Evolutionary conservation across 2,113 vertebrate genomes (phyloP), one percentile per base, ranked within the genome.

Genomic region (Probosciger aterrimus): DNA sequence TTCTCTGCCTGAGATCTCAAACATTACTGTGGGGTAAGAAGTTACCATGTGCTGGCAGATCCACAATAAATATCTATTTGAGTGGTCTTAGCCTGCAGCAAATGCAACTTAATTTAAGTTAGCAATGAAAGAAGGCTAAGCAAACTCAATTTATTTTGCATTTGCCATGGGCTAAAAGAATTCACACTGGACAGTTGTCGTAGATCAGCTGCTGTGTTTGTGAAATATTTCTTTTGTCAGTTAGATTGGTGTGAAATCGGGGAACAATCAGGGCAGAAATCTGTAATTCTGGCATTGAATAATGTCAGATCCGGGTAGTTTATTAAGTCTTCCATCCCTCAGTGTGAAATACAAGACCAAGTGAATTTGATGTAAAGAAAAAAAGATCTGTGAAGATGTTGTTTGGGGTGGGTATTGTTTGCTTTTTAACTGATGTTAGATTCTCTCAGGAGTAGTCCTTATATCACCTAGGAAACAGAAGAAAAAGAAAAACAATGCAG

Each of bases 111-210:
- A 90, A 95, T 94, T 92, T 90, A 90, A 82, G 79, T 90, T 84
- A 96, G 69, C 47, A 64, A 64, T 71, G 87, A 94, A 92, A 63
- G 55, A 91, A 89, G 47, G 62, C 77, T 87, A 83, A 71, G 71
- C 31, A 86, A 93, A 94, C 80, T 86, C 79, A 94, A 94, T 94
- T 95, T 96, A 86, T 93, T 95, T 92, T 92, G 77, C 82, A 92
- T 94, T 95, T 88, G 79, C 94, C 82, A 49, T 17, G 11, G 88
- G 94, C 86, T 90, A 93, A 82, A 82, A 87, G 39, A 83, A 86
- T 93, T 86, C 64, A 88, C 37, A 67, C 31, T 63, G 67, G 68
- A 88, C 63, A 77, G 59, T 41, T 88, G 53, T 53, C 0, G 2
- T 62, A 86, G 68, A 83, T 93, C 68, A 88, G 25, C 39, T 65